Conservation (phyloP, 2,113 vertebrate genomes). For the Callipepla squamata region DNA sequence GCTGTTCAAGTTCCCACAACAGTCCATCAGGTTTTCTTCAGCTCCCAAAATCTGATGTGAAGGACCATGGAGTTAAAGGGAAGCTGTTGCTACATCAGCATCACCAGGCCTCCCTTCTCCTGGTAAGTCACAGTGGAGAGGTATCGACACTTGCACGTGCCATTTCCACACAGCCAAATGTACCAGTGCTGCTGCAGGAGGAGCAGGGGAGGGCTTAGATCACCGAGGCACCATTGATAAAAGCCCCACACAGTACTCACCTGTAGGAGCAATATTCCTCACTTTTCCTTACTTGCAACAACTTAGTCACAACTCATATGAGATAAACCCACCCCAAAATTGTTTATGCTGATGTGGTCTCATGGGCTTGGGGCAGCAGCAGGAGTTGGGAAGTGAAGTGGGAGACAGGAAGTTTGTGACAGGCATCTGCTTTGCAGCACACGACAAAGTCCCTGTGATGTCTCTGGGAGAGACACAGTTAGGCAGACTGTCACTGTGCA, state of each 20-base stretch:
- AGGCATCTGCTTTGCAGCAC: not conserved
- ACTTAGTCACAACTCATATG: not conserved
- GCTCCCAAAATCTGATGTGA: not conserved
- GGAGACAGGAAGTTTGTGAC: not conserved
- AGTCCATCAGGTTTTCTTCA: not conserved
- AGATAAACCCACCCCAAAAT: not conserved
- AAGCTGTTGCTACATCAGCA: not conserved
- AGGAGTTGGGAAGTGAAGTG: not conserved
- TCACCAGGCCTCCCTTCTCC: not conserved
- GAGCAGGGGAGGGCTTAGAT: not conserved
- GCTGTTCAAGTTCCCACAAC: not conserved
- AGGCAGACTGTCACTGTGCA: not conserved
- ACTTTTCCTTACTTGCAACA: not conserved
- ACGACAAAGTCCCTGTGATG: not conserved
- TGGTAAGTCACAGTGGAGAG: not conserved
- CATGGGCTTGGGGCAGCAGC: not conserved
- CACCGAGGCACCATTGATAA: not conserved
- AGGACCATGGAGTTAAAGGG: not conserved
- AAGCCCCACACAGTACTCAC: not conserved
- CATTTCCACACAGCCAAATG: not conserved
- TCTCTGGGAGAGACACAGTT: not conserved
- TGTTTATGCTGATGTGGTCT: not conserved
- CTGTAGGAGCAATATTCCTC: not conserved
- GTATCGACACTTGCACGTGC: not conserved
- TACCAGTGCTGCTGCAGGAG: not conserved